Evolutionary conservation across 2,797 vertebrate species (phyloP), one percentile per base, ranked within the genome.

Genomic region (Pseudomugil tenellus): DNA sequence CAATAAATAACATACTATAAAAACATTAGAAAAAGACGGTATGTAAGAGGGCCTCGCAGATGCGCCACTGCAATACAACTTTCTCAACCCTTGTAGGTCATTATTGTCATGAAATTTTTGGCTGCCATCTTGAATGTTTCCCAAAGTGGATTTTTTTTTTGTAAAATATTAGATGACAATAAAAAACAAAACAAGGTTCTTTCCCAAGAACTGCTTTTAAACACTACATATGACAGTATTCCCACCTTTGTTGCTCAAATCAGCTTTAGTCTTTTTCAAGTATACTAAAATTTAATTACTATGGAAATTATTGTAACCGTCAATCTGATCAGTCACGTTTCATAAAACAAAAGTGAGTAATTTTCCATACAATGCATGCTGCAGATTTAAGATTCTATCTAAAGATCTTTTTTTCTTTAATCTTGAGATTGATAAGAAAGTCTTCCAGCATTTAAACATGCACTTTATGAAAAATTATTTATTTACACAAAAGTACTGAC

Each of bases 1-100:
- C 85, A 93, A 95, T 93, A 94, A 94, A 94, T 94, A 94, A 84
- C 81, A 89, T 79, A 87, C 80, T 91, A 87, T 87, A 92, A 91
- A 93, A 91, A 91, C 85, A 88, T 86, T 90, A 84, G 80, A 88
- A 88, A 90, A 91, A 92, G 70, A 92, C 77, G 77, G 82, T 85
- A 71, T 46, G 81, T 88, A 87, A 86, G 80, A 91, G 84, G 85
- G 89, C 79, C 73, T 46, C 74, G 86, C 67, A 90, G 74, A 69
- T 79, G 76, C 52, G 70, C 80, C 73, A 91, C 84, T 70, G 70
- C 32, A 59, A 55, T 67, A 37, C 19, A 25, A 53, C 61, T 77
- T 88, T 82, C 67, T 46, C 19, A n/a, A 46, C 43, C 43, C 9
- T 21, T 46, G 19, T 21, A 46, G 43, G 43, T 9, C n/a, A 19